Percentiles rank a stretch among this genome's conserved stretches.
Conservation (phyloP, 2,888 invertebrate species). For the Lydus trimaculatus region DNA sequence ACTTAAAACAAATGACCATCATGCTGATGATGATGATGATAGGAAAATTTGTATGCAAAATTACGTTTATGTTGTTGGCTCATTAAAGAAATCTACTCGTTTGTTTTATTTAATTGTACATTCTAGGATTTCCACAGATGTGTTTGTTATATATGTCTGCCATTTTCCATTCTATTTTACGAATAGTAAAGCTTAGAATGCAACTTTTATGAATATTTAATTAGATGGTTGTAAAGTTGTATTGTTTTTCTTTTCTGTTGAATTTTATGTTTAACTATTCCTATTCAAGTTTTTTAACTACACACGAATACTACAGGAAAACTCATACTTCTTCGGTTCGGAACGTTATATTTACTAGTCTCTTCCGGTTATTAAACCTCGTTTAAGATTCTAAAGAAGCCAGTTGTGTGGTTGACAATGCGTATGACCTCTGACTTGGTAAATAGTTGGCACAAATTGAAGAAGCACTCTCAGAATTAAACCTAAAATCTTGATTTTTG, state of each 20-base stretch:
- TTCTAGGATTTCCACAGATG: constrained; percentile 28
- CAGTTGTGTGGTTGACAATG: too few species aligned
- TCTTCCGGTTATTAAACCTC: too few species aligned
- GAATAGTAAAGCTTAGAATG: neutral
- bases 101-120: constrained; percentile 47
- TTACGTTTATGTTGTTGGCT: constrained; percentile 53
- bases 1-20: constrained; percentile 34
- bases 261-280: too few species aligned
- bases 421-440: too few species aligned
- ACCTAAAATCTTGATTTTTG: too few species aligned
- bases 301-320: too few species aligned
- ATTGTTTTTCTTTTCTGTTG: neutral
- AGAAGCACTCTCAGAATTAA: too few species aligned
- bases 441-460: too few species aligned
- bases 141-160: neutral
- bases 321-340: too few species aligned
- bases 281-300: too few species aligned
- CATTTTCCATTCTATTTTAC: neutral
- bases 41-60: constrained; percentile 55
- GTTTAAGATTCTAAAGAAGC: too few species aligned
- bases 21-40: constrained; percentile 27
- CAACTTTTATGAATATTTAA: neutral
- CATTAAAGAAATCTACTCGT: constrained; percentile 55
- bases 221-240: neutral
- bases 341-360: too few species aligned